Evolutionary conservation across 2,113 vertebrate genomes (phyloP).

Genomic region (Dipodomys stephensi): DNA sequence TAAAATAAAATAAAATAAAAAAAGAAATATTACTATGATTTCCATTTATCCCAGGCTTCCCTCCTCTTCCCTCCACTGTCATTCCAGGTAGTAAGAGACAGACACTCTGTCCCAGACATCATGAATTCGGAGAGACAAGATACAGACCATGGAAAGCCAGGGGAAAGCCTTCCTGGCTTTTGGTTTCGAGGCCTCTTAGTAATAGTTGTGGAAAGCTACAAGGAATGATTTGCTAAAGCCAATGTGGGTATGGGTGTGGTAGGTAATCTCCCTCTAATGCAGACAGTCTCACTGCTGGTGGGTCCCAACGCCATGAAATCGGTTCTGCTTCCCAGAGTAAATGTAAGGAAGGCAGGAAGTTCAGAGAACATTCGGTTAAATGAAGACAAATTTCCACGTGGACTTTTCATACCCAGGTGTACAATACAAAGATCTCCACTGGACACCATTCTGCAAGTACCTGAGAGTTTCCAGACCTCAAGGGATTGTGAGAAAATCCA

Average conservation of each 20-base stretch:
- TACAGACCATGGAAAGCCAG: not conserved
- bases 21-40: not conserved
- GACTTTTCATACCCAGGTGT: too few species aligned
- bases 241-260: not conserved
- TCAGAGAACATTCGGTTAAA: not conserved
- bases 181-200: not conserved
- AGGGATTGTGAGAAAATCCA: not conserved
- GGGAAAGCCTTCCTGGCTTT: not conserved
- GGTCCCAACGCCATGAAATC: not conserved
- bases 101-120: too few species aligned
- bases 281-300: not conserved
- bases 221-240: not conserved
- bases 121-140: not conserved
- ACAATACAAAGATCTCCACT: not conserved
- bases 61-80: not conserved
- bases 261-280: not conserved
- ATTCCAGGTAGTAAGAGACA: not conserved
- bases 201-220: not conserved
- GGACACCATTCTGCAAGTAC: not conserved
- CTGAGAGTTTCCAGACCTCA: not conserved
- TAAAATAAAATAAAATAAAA: too few species aligned
- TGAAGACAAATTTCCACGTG: not conserved
- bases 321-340: not conserved
- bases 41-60: not conserved
- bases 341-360: not conserved